Conservation (phyloP, 2,113 vertebrate species). For the Triplophysa rosa region DNA sequence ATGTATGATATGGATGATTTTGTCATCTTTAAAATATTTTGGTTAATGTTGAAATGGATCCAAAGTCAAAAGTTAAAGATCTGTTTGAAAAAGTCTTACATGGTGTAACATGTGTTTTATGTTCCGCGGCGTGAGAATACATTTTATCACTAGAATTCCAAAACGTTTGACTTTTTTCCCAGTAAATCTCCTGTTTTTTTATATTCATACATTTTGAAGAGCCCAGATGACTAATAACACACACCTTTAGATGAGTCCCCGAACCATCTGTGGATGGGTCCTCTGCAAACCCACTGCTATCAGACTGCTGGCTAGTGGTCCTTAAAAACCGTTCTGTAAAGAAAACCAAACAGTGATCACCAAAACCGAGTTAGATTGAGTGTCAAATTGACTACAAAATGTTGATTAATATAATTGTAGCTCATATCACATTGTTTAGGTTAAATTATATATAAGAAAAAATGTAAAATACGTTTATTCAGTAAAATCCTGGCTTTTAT, state of each 20-base stretch:
- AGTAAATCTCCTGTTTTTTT: not conserved
- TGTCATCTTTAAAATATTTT: too few species aligned
- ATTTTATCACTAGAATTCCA: too few species aligned
- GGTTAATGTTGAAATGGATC: too few species aligned
- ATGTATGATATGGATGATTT: too few species aligned
- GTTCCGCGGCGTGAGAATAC: too few species aligned
- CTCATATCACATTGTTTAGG: not conserved
- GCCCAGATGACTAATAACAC: constrained; percentile 6
- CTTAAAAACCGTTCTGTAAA: constrained; percentile 80
- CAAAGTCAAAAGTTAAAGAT: too few species aligned
- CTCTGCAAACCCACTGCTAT: constrained; percentile 97
- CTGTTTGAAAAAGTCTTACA: too few species aligned
- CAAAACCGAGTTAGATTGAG: not conserved
- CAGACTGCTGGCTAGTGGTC: constrained; percentile 91
- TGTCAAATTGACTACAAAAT: not conserved
- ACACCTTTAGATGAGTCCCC: constrained; percentile 83
- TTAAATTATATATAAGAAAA: not conserved
- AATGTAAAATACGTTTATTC: too few species aligned
- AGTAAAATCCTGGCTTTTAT: too few species aligned
- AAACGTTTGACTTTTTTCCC: too few species aligned
- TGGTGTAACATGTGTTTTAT: too few species aligned
- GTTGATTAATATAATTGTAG: not conserved
- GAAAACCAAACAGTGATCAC: not conserved
- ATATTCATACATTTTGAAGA: not conserved
- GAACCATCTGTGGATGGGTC: constrained; percentile 83